These are phyloP conservation scores for Amphiprion ocellaris DNA, from an alignment of 2,113 vertebrate genomes.

Conservation along the genomic window DNA sequence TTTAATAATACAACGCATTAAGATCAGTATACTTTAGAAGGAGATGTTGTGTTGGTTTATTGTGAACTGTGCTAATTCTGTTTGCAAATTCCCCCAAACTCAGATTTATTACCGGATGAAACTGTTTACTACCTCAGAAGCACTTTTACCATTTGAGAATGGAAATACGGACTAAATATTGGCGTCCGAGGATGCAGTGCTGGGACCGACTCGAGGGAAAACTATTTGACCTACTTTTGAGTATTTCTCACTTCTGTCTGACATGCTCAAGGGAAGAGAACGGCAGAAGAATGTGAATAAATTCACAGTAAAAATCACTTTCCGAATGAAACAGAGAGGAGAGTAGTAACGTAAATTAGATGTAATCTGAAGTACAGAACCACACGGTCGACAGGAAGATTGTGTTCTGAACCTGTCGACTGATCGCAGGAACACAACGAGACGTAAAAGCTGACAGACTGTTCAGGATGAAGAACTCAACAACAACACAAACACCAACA, in stretches of 20 bases:
- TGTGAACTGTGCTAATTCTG: neutral
- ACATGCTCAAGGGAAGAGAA: slow-evolving; percentile 43
- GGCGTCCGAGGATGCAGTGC: slow-evolving; percentile 48
- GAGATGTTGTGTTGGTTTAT: slow-evolving; percentile 34
- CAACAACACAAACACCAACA: no score
- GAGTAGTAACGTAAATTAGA: no score
- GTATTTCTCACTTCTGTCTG: slow-evolving; percentile 70
- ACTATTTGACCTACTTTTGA: slow-evolving; percentile 82
- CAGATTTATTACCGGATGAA: slow-evolving; percentile 64
- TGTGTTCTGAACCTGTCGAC: no score
- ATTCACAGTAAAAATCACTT: no score
- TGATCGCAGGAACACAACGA: no score
- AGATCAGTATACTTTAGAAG: slow-evolving; percentile 24
- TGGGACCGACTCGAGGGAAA: slow-evolving; percentile 63
- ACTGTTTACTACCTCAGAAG: slow-evolving; percentile 62
- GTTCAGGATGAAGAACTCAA: no score
- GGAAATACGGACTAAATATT: slow-evolving; percentile 61
- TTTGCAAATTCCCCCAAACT: slow-evolving; percentile 48
- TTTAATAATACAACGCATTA: slow-evolving; percentile 46
- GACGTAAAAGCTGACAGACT: no score
- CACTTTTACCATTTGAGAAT: slow-evolving; percentile 64
- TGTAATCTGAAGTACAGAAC: no score
- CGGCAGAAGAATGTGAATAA: neutral
- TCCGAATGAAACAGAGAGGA: no score
- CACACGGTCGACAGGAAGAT: no score